Evolutionary conservation across 2,797 vertebrate genomes (phyloP).

Genomic region (Poeciliopsis turneri): DNA sequence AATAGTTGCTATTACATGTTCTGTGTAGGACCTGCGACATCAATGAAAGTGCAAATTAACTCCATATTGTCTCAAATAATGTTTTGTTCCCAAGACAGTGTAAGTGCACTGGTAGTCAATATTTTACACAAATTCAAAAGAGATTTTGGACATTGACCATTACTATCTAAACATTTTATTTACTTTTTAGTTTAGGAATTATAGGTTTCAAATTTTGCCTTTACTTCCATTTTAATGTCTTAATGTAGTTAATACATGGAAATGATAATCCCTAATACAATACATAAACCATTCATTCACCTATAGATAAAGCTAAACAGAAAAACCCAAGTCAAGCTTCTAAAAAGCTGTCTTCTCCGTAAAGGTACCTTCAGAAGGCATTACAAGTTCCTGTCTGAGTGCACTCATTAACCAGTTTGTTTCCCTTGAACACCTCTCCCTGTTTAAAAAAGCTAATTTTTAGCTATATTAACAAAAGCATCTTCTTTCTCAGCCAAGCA

Average conservation of each 20-base stretch:
- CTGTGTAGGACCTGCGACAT: neutral
- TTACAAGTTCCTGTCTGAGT: slow-evolving; percentile 65
- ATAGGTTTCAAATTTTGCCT: neutral
- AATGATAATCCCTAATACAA: neutral
- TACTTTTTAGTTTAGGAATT: neutral
- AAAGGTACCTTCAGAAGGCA: slow-evolving; percentile 62
- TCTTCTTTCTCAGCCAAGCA: slow-evolving; percentile 41
- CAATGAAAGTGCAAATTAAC: neutral
- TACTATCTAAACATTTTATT: neutral
- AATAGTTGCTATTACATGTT: neutral
- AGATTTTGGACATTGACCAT: neutral
- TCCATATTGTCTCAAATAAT: neutral
- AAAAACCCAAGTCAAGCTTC: neutral
- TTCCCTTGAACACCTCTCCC: slow-evolving; percentile 86
- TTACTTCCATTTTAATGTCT: neutral
- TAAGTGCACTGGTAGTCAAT: neutral
- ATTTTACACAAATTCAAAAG: neutral
- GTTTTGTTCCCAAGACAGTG: neutral
- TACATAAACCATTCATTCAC: neutral
- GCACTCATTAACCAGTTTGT: slow-evolving; percentile 91
- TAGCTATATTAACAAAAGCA: slow-evolving; percentile 76
- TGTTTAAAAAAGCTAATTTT: slow-evolving; percentile 85
- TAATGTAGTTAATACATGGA: neutral
- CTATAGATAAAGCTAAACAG: neutral
- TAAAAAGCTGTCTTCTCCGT: slow-evolving; percentile 17